phyloP scores from a whole-genome alignment of 2,888 invertebrate genomes.

The Galeruca laticollis region DNA sequence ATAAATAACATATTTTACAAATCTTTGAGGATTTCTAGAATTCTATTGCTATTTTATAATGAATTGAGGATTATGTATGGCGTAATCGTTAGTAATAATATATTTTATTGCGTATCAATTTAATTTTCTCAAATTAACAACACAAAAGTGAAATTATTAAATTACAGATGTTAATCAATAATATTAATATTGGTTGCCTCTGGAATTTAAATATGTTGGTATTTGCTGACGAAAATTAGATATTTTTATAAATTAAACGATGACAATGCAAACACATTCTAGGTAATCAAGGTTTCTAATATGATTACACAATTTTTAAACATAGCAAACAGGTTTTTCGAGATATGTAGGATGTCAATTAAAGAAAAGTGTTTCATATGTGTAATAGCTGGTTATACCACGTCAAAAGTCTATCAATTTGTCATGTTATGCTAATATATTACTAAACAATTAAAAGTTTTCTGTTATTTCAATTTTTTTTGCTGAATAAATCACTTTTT shows the following conservation, averaged over 20 bases:
- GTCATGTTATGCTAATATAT: background rate
- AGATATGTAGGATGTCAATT: conserved; percentile 15
- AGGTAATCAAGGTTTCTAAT: conserved; percentile 7
- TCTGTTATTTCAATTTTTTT: background rate
- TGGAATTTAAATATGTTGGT: background rate
- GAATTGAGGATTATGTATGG: background rate
- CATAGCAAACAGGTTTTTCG: conserved; percentile 25
- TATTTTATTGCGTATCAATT: background rate
- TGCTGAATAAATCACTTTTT: too few species aligned
- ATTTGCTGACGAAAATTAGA: background rate
- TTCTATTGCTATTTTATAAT: background rate
- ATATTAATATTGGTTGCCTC: background rate
- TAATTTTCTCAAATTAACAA: background rate
- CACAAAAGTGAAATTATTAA: too few species aligned
- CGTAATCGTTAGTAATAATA: background rate
- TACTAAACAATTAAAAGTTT: background rate
- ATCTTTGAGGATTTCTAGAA: too few species aligned
- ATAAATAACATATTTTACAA: too few species aligned
- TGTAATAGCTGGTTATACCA: background rate
- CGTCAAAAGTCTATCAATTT: background rate
- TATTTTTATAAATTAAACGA: background rate
- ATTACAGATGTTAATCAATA: too few species aligned
- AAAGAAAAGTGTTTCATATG: conserved; percentile 16
- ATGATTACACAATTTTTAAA: conserved; percentile 21
- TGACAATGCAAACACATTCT: conserved; percentile 10